These are phyloP conservation scores for Heterodera schachtii DNA, from an alignment of 1,140 invertebrate genomes.

Conservation along the genomic window DNA sequence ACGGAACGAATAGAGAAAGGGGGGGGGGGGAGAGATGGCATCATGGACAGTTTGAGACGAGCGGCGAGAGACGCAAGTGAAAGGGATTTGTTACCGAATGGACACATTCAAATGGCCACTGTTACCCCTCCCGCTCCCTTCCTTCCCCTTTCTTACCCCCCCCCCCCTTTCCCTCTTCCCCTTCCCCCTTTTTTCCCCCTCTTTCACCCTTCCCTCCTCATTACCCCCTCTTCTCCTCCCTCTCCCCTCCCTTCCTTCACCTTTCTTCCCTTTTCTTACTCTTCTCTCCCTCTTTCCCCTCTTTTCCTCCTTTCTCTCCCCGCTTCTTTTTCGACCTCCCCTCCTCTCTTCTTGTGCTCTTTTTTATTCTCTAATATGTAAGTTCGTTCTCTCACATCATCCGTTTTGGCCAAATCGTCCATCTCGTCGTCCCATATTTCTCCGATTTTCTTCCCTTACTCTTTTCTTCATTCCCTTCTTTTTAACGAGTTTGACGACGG, in stretches of 20 bases:
- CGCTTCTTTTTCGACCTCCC: neutral
- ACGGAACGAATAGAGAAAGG: neutral
- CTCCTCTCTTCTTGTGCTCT: neutral
- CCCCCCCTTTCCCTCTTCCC: too few species aligned
- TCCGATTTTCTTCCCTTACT: neutral
- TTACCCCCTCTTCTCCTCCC: too few species aligned
- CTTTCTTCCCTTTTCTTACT: too few species aligned
- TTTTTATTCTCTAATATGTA: neutral
- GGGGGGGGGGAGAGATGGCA: neutral
- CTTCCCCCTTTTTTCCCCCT: too few species aligned
- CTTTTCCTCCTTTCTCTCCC: neutral
- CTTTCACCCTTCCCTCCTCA: too few species aligned
- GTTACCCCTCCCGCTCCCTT: too few species aligned
- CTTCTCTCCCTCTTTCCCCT: neutral
- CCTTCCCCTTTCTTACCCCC: too few species aligned
- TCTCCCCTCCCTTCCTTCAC: too few species aligned
- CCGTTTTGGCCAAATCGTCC: slow-evolving; percentile 1
- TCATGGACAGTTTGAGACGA: too few species aligned
- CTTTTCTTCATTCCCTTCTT: neutral
- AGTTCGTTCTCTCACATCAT: neutral
- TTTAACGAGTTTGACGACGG: neutral
- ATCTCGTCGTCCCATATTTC: neutral
- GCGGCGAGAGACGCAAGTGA: neutral
- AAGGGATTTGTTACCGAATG: neutral
- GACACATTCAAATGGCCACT: neutral